phyloP scores from a whole-genome alignment of 2,113 vertebrate species.

The Capreolus pygargus region DNA sequence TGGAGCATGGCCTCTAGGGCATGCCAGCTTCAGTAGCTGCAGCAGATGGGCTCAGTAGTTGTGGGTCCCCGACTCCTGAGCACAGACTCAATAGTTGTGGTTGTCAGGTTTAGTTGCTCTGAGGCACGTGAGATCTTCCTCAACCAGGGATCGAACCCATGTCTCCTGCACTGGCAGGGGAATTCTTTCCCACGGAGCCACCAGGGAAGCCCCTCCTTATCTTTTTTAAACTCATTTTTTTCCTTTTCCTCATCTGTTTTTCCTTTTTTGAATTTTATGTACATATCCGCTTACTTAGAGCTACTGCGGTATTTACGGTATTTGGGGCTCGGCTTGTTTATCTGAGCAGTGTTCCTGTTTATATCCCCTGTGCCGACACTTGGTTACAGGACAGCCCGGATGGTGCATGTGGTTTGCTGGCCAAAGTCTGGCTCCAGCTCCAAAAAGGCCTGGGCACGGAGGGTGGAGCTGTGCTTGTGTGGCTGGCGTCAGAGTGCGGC shows the following conservation, averaged over 20 bases:
- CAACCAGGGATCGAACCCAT: background rate
- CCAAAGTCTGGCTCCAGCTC: background rate
- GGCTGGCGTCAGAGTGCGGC: background rate
- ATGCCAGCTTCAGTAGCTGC: background rate
- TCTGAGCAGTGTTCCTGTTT: background rate
- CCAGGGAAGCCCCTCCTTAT: background rate
- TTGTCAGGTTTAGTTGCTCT: background rate
- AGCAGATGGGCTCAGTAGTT: background rate
- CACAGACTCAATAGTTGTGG: background rate
- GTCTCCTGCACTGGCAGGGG: background rate
- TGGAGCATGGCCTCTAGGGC: background rate
- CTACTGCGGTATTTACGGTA: background rate
- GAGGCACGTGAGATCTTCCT: background rate
- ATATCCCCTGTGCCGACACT: background rate
- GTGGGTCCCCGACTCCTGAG: background rate
- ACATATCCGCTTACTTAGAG: background rate
- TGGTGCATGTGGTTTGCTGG: background rate
- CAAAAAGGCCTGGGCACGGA: background rate
- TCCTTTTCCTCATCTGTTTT: background rate
- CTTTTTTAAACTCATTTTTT: background rate
- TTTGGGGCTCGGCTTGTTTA: background rate
- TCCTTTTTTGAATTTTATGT: background rate
- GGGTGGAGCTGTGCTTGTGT: background rate
- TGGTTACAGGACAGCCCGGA: background rate
- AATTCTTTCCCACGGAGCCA: background rate